phyloP scores from a whole-genome alignment of 2,113 vertebrate species.

The Sterrhoptilus dennistouni region DNA sequence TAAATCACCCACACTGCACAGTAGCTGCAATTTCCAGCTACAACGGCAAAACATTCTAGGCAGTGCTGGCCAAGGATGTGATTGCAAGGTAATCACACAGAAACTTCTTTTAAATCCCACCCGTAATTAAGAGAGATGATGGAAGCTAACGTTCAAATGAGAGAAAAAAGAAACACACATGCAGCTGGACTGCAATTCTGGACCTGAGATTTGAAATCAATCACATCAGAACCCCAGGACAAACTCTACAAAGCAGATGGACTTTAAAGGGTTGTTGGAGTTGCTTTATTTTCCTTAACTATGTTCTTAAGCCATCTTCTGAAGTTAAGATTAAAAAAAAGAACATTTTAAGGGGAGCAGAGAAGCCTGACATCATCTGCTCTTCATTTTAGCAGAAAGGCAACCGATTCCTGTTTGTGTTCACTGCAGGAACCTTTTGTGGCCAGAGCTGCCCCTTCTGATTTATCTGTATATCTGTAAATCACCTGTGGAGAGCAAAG shows the following conservation, averaged over 20 bases:
- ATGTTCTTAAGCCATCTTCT: neutral
- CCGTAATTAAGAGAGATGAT: neutral
- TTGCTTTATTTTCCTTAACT: neutral
- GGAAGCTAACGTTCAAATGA: neutral
- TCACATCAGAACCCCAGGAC: neutral
- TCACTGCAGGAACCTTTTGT: slow-evolving; percentile 55
- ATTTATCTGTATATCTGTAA: slow-evolving; percentile 57
- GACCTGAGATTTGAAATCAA: neutral
- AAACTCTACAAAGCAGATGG: slow-evolving; percentile 1
- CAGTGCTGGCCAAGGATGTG: neutral
- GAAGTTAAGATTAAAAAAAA: neutral
- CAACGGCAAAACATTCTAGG: neutral
- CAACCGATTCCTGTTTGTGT: neutral
- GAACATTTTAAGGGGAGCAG: neutral
- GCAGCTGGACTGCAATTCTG: neutral
- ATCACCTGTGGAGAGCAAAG: slow-evolving; percentile 56
- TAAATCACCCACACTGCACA: neutral
- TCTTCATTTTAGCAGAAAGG: slow-evolving; percentile 28
- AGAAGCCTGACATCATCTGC: slow-evolving; percentile 27
- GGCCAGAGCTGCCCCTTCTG: slow-evolving; percentile 45
- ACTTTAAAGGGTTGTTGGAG: neutral
- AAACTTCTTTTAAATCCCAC: neutral
- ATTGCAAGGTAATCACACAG: neutral
- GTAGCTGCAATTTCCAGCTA: neutral
- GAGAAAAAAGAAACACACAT: neutral